Evolutionary conservation across 1,140 invertebrate genomes (phyloP).

Genomic region (Dendrolimus kikuchii): DNA sequence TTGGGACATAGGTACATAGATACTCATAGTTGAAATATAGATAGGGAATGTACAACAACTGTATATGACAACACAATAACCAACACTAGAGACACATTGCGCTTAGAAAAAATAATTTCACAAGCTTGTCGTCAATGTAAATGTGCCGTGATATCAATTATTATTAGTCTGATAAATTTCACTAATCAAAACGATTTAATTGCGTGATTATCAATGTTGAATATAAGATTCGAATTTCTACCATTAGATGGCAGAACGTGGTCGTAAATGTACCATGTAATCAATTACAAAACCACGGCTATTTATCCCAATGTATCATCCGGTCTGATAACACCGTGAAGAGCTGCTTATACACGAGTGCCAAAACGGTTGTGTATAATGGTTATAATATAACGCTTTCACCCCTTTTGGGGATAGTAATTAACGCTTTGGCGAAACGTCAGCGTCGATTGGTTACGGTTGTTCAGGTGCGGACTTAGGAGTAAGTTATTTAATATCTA

Average conservation of each 20-base stretch:
- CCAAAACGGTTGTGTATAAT: conserved; percentile 50
- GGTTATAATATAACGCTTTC: conserved; percentile 31
- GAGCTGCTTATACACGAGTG: conserved; percentile 42
- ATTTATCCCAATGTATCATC: conserved; percentile 21
- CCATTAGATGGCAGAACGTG: neutral
- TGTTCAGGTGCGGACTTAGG: conserved; percentile 25
- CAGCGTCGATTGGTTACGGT: conserved; percentile 51
- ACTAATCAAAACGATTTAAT: no score
- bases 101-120: no score
- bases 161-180: no score
- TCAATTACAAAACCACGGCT: no score
- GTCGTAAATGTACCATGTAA: no score
- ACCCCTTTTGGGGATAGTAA: conserved; percentile 39
- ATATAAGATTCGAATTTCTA: neutral
- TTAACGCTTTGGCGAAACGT: conserved; percentile 55
- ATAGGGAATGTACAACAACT: no score
- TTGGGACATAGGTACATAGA: no score
- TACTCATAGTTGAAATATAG: no score
- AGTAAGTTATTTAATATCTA: conserved; percentile 1
- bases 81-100: no score
- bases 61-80: no score
- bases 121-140: no score
- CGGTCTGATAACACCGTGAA: conserved; percentile 30
- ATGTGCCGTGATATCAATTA: no score
- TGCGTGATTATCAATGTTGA: neutral